These are phyloP conservation scores for Coregonus sp. DNA, from an alignment of 2,797 vertebrate species.

Conservation along the genomic window DNA sequence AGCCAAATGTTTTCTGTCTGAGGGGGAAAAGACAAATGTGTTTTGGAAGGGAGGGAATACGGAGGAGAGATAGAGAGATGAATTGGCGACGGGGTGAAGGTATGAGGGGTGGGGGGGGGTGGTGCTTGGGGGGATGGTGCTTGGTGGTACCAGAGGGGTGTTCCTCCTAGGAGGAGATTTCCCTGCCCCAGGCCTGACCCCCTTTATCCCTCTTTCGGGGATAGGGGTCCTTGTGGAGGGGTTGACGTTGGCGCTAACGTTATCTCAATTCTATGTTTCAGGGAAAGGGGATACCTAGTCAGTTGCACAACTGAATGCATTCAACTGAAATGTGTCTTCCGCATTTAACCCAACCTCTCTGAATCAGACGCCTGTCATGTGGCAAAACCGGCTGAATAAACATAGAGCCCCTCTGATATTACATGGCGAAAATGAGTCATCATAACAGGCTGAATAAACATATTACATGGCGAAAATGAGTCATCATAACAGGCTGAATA, in stretches of 20 bases:
- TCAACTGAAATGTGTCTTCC: too few relatives aligned
- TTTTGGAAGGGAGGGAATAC: not conserved
- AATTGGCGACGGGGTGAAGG: slow-evolving; percentile 26
- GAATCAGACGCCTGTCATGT: slow-evolving; percentile 4
- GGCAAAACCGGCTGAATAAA: slow-evolving; percentile 29
- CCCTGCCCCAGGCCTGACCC: not conserved
- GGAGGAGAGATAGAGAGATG: slow-evolving; percentile 2
- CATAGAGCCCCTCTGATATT: not conserved
- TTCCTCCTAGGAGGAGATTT: not conserved
- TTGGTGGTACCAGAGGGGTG: slow-evolving; percentile 1
- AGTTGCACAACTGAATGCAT: too few relatives aligned
- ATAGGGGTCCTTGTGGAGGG: not conserved
- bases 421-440: not conserved
- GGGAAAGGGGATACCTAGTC: too few relatives aligned
- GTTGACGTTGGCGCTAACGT: not conserved
- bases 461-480: too few relatives aligned
- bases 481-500: too few relatives aligned
- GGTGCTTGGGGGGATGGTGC: not conserved
- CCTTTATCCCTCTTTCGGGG: not conserved
- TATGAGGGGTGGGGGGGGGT: slow-evolving; percentile 13
- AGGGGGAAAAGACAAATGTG: not conserved
- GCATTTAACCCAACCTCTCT: too few relatives aligned
- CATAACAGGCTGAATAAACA: not conserved
- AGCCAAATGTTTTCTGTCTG: slow-evolving; percentile 12
- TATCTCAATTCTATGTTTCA: slow-evolving; percentile 5